Evolutionary conservation across 2,113 vertebrate genomes (phyloP).

Genomic region (human (Homo sapiens)): GRCh38 chr7:114028001-114028500

Average conservation of each 20-base stretch:
- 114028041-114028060: background rate
- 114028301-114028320: background rate
- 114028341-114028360: background rate
- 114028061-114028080: background rate
- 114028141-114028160: background rate
- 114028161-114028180: background rate
- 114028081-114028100: background rate
- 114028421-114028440: background rate
- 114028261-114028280: background rate
- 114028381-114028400: conserved; percentile 8
- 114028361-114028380: background rate
- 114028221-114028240: background rate
- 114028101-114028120: background rate
- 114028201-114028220: conserved; percentile 38
- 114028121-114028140: background rate
- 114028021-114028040: background rate
- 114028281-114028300: background rate
- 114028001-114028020: background rate
- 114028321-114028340: background rate
- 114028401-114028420: background rate
- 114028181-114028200: conserved; percentile 19
- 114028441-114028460: background rate
- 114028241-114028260: background rate
- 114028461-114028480: background rate
- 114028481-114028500: conserved; percentile 48